Evolutionary conservation across 2,797 vertebrate species (phyloP), one percentile per base, ranked within the genome.

Genomic region (Gymnocypris eckloni): DNA sequence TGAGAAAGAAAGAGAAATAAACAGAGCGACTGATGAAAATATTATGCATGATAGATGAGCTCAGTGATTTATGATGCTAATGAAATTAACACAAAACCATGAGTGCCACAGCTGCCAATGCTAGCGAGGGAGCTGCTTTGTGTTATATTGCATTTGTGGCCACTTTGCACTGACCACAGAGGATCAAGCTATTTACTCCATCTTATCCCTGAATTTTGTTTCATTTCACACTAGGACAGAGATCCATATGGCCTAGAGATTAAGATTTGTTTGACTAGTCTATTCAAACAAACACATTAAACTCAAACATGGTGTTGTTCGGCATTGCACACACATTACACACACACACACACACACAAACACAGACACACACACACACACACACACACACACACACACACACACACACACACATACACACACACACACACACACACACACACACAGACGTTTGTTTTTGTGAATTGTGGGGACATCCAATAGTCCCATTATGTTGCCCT

Each of bases 211-310:
- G 89, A 89, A 87, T 91, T 90, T 88, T 89, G 43, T 82, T 37
- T 45, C 41, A 52, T 43, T 90, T 90, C 78, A 61, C 79, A 43
- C 79, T 54, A 82, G 81, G 37, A 67, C 85, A 25, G 37, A 1
- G 66, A 75, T 59, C 82, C 72, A 59, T 41, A 22, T 91, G 86
- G 67, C 93, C 94, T 95, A 94, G 93, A 95, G 93, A 94, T 87
- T 86, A 93, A 93, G 92, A 91, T 86, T 20, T 41, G 81, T 52
- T 82, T 71, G 69, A 69, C 25, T 52, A n/a, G 79, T 61, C 39
- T 72, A 22, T 6, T 73, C 52, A 22, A 48, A 43, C 22, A 87
- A 52, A 85, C 50, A 64, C 37, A 59, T 56, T 33, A 59, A 45
- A 61, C 50, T 22, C n/a, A 75, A 45, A 75, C 69, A 72, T 56